Evolutionary conservation across 2,888 invertebrate genomes (phyloP), one percentile per base, ranked within the genome.

Genomic region (Hymenopus coronatus): DNA sequence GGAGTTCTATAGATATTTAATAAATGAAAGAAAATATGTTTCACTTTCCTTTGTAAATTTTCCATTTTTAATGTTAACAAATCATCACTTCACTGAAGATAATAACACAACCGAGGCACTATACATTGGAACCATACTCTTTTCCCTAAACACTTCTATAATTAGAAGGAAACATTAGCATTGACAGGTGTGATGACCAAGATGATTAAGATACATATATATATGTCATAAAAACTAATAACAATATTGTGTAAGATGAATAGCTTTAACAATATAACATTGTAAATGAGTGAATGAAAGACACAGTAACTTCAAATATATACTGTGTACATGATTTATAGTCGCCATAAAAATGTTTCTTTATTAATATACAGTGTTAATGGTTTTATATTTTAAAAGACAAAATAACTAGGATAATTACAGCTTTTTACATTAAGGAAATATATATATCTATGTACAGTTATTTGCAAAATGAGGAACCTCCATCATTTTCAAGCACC

Each of bases 71-170:
- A 70, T 70, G 54, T 70, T 70, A 70, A 70, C 54, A 70, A 70
- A 70, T 70, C n/a, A 85, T 70, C 70, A 70, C 28, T 81, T 86
- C 86, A 86, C 86, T 87, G 82, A 82, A 87, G 87, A 87, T 87
- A 87, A 70, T 87, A 87, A 87, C 87, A 87, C 87, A 87, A 87
- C 87, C 87, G 87, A 87, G 87, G 87, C 87, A 87, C 87, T 87
- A 87, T 87, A 87, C 87, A 87, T 82, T 87, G 87, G 85, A 84
- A 88, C 81, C 82, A 88, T 70, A 30, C 87, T 85, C 27, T 82
- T 70, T 33, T 88, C 83, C 82, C 14, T 83, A 83, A 87, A 27
- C 28, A 46, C 28, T 88, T 83, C 30, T 82, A 88, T 83, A 54
- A 54, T 33, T 25, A 70, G 70, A 88, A 88, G 84, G 40, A 30